These are phyloP conservation scores for Tretioscincus oriximinensis DNA, from an alignment of 2,113 vertebrate genomes.

Conservation along the genomic window DNA sequence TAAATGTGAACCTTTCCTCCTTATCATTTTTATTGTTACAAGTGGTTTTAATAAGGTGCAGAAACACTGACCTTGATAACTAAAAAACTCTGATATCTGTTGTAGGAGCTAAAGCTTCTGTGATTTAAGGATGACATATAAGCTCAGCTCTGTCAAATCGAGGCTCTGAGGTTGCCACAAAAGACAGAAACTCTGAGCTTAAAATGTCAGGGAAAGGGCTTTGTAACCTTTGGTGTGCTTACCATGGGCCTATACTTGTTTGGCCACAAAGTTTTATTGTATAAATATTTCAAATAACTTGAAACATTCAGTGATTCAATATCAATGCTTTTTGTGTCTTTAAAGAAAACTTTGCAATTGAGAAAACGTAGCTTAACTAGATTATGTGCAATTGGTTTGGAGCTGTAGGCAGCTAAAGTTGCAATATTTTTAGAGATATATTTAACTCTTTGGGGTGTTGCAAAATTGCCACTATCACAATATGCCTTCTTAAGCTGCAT, in stretches of 20 bases:
- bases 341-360: background rate
- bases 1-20: background rate
- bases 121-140: slow-evolving; percentile 67
- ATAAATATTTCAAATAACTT: slow-evolving; percentile 53
- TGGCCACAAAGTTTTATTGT: background rate
- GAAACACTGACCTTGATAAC: slow-evolving; percentile 40
- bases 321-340: background rate
- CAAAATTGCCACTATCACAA: background rate
- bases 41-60: background rate
- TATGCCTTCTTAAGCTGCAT: no score
- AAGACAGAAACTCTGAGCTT: slow-evolving; percentile 54
- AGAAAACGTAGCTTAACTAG: background rate
- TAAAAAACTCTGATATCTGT: slow-evolving; percentile 49
- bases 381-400: no score
- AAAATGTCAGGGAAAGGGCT: slow-evolving; percentile 53
- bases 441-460: background rate
- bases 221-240: slow-evolving; percentile 46
- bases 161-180: slow-evolving; percentile 57
- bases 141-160: slow-evolving; percentile 48
- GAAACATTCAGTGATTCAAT: slow-evolving; percentile 37
- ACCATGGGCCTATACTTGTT: slow-evolving; percentile 32
- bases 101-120: slow-evolving; percentile 46
- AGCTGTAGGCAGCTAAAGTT: background rate
- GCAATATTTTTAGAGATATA: slow-evolving; percentile 1
- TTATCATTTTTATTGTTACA: background rate